A percentile compares a stretch with the other conserved stretches of the same genome.
phyloP scores from a whole-genome alignment of 2,888 invertebrate species.

The Drosophila silvestris region DNA sequence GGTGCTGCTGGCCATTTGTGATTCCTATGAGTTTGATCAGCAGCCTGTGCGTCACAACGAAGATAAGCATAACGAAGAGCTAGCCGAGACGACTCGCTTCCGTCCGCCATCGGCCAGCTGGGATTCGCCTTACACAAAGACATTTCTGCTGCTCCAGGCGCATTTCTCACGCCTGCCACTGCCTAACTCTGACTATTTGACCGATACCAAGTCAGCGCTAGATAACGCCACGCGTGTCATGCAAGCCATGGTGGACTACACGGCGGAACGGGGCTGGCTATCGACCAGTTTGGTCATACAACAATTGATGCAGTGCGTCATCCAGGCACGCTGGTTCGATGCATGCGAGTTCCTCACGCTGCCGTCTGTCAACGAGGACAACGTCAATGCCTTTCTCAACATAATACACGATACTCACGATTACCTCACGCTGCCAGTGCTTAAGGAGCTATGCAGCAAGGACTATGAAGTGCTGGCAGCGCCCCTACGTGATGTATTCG shows the following conservation, averaged over 20 bases:
- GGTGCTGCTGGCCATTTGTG: conserved; percentile 91
- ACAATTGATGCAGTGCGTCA: conserved; percentile 93
- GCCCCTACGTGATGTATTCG: conserved; percentile 88
- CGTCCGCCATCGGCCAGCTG: conserved; percentile 90
- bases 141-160: conserved; percentile 96
- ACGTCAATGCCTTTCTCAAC: conserved; percentile 87
- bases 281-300: conserved; percentile 92
- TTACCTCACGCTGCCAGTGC: conserved; percentile 79
- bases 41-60: conserved; percentile 99
- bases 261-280: conserved; percentile 96
- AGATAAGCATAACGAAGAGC: conserved; percentile 95
- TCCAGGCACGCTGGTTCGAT: conserved; percentile 95
- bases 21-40: conserved; percentile 95
- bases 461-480: conserved; percentile 88
- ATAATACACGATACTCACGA: conserved; percentile 75
- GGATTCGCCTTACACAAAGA: conserved; percentile 97
- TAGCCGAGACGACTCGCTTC: conserved; percentile 91
- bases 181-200: conserved; percentile 97
- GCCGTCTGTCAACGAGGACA: conserved; percentile 90
- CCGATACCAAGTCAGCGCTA: conserved; percentile 98
- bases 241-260: conserved; percentile 98
- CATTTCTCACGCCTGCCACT: conserved; percentile 94
- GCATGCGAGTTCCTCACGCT: conserved; percentile 91
- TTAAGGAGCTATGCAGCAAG: conserved; percentile 84
- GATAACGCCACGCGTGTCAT: conserved; percentile 98